Percentiles rank a stretch among this genome's conserved stretches.
phyloP scores from a whole-genome alignment of 2,888 invertebrate genomes.

The Ichneumon xanthorius region DNA sequence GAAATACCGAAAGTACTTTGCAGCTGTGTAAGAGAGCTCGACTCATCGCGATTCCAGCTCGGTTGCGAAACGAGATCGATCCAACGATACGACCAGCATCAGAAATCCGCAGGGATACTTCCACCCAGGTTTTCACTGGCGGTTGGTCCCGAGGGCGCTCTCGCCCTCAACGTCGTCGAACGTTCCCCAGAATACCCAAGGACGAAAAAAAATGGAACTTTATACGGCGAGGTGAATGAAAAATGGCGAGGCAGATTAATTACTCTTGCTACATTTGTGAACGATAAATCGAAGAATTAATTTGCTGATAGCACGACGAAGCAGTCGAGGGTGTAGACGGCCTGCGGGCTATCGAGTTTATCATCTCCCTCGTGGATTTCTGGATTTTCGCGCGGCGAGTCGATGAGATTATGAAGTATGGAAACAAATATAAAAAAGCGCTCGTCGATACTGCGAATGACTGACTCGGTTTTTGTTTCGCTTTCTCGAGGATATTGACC shows the following conservation, averaged over 20 bases:
- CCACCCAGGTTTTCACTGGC: slow-evolving; percentile 23
- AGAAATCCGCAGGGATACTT: slow-evolving; percentile 67
- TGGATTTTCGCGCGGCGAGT: background rate
- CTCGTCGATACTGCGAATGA: background rate
- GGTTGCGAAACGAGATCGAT: slow-evolving; percentile 62
- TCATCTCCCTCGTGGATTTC: background rate
- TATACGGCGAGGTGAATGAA: slow-evolving; percentile 23
- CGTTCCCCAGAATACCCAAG: background rate
- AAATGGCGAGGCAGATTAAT: slow-evolving; percentile 35
- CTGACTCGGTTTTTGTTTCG: background rate
- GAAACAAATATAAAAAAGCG: background rate
- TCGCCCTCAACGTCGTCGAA: background rate
- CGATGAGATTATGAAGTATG: background rate
- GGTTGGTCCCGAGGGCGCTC: slow-evolving; percentile 33
- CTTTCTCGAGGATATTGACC: background rate
- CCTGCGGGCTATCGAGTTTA: background rate
- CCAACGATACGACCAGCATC: slow-evolving; percentile 70
- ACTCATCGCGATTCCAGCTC: slow-evolving; percentile 76
- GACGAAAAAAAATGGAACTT: slow-evolving; percentile 8
- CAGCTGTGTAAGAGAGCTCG: slow-evolving; percentile 25
- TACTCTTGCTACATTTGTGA: slow-evolving; percentile 3
- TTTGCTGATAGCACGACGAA: slow-evolving; percentile 27
- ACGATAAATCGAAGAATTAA: slow-evolving; percentile 40
- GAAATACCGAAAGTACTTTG: slow-evolving; percentile 5
- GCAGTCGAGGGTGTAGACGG: background rate